Conservation (phyloP, 2,113 vertebrate species). For the Colossoma macropomum region DNA sequence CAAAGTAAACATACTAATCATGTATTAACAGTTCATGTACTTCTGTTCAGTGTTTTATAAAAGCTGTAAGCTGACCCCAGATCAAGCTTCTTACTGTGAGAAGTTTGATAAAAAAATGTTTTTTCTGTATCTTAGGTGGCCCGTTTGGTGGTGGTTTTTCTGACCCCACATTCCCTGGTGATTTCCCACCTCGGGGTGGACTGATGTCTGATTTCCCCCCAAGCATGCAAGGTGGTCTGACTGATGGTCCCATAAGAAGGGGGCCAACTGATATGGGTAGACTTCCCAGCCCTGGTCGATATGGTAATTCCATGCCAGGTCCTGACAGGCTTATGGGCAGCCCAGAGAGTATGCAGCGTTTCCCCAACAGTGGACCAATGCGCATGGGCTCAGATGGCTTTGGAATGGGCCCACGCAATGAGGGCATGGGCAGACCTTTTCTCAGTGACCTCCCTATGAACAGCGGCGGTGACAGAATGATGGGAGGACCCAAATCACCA, state of each 20-base stretch:
- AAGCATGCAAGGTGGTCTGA: conserved; percentile 21
- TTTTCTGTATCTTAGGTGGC: conserved; percentile 13
- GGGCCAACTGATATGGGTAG: conserved; percentile 54
- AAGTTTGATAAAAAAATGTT: background rate
- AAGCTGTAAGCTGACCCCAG: no score
- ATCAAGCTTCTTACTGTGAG: no score
- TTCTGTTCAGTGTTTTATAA: no score
- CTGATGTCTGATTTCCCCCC: conserved; percentile 56
- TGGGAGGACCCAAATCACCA: conserved; percentile 55
- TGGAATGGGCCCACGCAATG: conserved; percentile 53
- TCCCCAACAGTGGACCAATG: conserved; percentile 56
- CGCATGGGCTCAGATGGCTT: conserved; percentile 52
- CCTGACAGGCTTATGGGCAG: conserved; percentile 49
- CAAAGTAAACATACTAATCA: no score
- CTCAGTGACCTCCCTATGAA: conserved; percentile 54
- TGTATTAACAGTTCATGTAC: no score
- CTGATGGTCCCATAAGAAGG: conserved; percentile 33
- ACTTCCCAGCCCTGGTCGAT: conserved; percentile 50
- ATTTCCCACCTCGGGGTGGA: conserved; percentile 61
- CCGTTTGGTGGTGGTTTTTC: conserved; percentile 49
- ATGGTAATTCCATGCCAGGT: conserved; percentile 50
- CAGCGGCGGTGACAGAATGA: conserved; percentile 41
- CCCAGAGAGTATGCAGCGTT: conserved; percentile 58
- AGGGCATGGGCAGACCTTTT: conserved; percentile 56
- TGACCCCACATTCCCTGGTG: conserved; percentile 59